A percentile compares a stretch with the other conserved stretches of the same genome.
phyloP scores from a whole-genome alignment of 2,797 vertebrate genomes.

The Bryconaethiops microstoma region DNA sequence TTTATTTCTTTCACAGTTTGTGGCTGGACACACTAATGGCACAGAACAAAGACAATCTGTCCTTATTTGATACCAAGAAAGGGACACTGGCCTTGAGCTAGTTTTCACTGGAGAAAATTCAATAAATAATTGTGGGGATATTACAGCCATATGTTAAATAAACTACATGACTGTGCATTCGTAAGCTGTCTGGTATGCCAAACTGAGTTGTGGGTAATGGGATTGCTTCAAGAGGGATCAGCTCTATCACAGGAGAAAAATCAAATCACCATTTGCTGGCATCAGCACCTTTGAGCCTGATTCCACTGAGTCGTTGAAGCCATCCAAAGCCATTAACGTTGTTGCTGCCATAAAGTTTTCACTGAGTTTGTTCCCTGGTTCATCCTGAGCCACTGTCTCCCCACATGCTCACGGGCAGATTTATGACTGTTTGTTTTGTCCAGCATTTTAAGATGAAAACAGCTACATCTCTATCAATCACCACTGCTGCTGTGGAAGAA shows the following conservation, averaged over 20 bases:
- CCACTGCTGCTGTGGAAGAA: constrained; percentile 47
- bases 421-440: constrained; percentile 68
- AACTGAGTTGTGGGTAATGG: constrained; percentile 32
- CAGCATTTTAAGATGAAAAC: constrained; percentile 69
- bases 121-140: constrained; percentile 43
- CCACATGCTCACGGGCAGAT: constrained; percentile 41
- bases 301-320: constrained; percentile 33
- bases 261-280: constrained; percentile 52
- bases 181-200: constrained; percentile 37
- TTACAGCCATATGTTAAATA: constrained; percentile 44
- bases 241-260: constrained; percentile 40
- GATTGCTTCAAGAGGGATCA: constrained; percentile 34
- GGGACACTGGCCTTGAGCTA: neutral
- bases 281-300: constrained; percentile 34
- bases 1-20: constrained; percentile 3
- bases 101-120: constrained; percentile 12
- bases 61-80: neutral
- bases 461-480: constrained; percentile 68
- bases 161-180: constrained; percentile 26
- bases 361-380: constrained; percentile 35
- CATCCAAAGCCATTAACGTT: constrained; percentile 52
- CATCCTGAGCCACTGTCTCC: constrained; percentile 38
- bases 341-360: constrained; percentile 57
- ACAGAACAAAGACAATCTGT: constrained; percentile 17
- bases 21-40: neutral